Percentiles rank a stretch among this genome's conserved stretches.
These are phyloP conservation scores for Nymphalis polychloros DNA, from an alignment of 2,888 invertebrate species.

Conservation along the genomic window DNA sequence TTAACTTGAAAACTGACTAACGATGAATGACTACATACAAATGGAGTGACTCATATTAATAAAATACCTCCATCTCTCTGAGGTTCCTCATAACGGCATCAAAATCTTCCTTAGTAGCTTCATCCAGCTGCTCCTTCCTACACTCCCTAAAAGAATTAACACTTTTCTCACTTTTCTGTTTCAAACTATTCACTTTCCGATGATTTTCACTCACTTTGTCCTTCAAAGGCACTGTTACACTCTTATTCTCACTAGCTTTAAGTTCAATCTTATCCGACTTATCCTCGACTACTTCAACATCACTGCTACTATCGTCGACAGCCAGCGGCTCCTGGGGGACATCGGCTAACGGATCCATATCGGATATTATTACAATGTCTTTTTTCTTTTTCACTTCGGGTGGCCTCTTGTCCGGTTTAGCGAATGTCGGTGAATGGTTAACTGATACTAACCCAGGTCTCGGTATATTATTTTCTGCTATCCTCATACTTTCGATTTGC, in stretches of 20 bases:
- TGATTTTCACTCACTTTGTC: slow-evolving; percentile 52
- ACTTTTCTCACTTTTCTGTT: slow-evolving; percentile 50
- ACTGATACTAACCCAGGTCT: slow-evolving; percentile 67
- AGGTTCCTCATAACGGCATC: slow-evolving; percentile 67
- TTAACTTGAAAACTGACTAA: no score
- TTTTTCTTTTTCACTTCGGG: slow-evolving; percentile 72
- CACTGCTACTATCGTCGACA: slow-evolving; percentile 77
- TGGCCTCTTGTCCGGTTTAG: slow-evolving; percentile 71
- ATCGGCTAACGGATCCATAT: slow-evolving; percentile 66
- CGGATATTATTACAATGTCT: slow-evolving; percentile 67
- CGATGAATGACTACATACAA: no score
- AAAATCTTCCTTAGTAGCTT: slow-evolving; percentile 62
- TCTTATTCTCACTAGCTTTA: slow-evolving; percentile 51
- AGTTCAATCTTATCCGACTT: slow-evolving; percentile 56
- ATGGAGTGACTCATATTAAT: no score
- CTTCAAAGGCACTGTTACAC: slow-evolving; percentile 72
- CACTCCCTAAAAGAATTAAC: slow-evolving; percentile 38
- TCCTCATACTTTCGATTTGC: slow-evolving; percentile 65
- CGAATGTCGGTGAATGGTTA: slow-evolving; percentile 71
- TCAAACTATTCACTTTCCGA: slow-evolving; percentile 44
- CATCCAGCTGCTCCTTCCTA: slow-evolving; percentile 51
- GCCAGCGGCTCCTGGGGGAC: slow-evolving; percentile 59
- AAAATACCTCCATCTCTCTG: slow-evolving; percentile 69
- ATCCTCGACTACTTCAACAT: slow-evolving; percentile 73
- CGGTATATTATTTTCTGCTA: slow-evolving; percentile 69